phyloP scores from a whole-genome alignment of 2,113 vertebrate species.

The Coreoperca whiteheadi region DNA sequence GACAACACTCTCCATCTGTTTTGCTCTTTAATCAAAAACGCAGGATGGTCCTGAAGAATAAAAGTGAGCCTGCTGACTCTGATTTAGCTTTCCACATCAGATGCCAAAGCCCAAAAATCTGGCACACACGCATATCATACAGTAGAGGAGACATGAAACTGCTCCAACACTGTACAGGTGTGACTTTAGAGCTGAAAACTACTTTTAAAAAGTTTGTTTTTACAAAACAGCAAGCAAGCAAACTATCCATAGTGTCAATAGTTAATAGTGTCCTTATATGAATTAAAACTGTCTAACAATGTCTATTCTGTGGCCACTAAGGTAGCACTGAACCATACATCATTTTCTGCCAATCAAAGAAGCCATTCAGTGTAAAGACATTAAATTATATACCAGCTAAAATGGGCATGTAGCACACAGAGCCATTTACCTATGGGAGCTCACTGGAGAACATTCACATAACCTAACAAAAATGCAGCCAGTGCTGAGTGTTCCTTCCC shows the following conservation, averaged over 20 bases:
- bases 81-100: conserved; percentile 52
- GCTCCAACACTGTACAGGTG: not conserved
- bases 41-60: conserved; percentile 9
- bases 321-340: conserved; percentile 10
- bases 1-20: conserved; percentile 36
- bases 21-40: conserved; percentile 33
- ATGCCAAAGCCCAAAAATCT: conserved; percentile 23
- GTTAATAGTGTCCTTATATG: not conserved
- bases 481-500: conserved; percentile 51
- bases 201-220: not conserved
- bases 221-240: not conserved
- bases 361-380: conserved; percentile 24
- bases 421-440: conserved; percentile 34
- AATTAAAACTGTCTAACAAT: not conserved
- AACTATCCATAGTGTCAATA: not conserved
- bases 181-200: not conserved
- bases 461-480: conserved; percentile 52
- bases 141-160: conserved; percentile 16
- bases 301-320: not conserved
- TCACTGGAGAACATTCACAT: conserved; percentile 41
- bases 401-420: conserved; percentile 49
- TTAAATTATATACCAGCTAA: conserved; percentile 44
- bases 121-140: conserved; percentile 20
- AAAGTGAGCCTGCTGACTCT: conserved; percentile 35
- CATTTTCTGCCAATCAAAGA: conserved; percentile 49